A percentile compares a stretch with the other conserved stretches of the same genome.
These are phyloP conservation scores for Aelia acuminata DNA, from an alignment of 2,888 invertebrate species.

Conservation along the genomic window DNA sequence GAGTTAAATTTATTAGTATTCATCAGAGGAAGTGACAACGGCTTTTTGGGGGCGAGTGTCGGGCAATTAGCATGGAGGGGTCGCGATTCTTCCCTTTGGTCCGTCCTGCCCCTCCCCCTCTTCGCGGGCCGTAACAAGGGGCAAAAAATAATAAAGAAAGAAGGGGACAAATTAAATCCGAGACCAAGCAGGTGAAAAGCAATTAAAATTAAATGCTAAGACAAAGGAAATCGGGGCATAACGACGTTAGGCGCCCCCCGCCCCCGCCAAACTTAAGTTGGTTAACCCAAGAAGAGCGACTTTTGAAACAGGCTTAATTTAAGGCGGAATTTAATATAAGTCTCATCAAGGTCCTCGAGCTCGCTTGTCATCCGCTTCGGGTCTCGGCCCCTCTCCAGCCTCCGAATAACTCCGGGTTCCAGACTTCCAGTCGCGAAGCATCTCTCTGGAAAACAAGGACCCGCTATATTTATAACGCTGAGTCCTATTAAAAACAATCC, in stretches of 20 bases:
- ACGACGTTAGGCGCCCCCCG: conserved; percentile 61
- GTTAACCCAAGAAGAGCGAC: conserved; percentile 58
- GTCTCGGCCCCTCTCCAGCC: not conserved
- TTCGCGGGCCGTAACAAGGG: not conserved
- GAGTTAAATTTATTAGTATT: conserved; percentile 43
- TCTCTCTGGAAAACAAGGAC: not conserved
- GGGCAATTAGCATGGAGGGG: not conserved
- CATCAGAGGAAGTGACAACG: not conserved
- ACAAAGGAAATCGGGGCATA: conserved; percentile 64
- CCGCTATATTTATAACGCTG: not conserved
- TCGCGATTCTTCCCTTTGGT: not conserved
- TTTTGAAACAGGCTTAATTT: conserved; percentile 58
- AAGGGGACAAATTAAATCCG: conserved; percentile 60
- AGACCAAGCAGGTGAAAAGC: conserved; percentile 63
- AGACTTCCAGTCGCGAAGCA: not conserved
- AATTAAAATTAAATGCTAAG: conserved; percentile 65
- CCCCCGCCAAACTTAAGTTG: conserved; percentile 57
- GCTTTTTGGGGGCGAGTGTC: not conserved
- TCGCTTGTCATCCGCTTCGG: not conserved
- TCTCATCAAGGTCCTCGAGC: conserved; percentile 25
- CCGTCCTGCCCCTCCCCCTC: not conserved
- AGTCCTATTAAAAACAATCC: no score
- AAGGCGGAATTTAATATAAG: conserved; percentile 56
- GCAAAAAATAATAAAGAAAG: conserved; percentile 58
- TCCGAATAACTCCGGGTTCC: not conserved